Evolutionary conservation across 2,797 vertebrate species (phyloP), one percentile per base, ranked within the genome.

Genomic region (Lacerta viridis): DNA sequence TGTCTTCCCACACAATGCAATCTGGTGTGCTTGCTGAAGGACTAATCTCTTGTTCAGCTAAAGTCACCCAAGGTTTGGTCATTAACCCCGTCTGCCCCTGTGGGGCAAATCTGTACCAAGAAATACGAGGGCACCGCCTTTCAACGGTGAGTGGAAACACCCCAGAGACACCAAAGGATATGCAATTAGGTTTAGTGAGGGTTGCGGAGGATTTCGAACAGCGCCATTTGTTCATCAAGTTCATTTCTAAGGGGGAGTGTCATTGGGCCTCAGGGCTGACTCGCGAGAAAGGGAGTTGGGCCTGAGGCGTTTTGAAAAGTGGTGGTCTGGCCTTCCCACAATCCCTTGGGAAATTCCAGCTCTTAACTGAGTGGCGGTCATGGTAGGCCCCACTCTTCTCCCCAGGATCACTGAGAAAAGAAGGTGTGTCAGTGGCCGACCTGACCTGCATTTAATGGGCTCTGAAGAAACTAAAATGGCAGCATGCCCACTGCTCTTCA

Each of bases 11-110:
- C 69, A 20, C 41, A 64, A 20, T 41, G 64, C 90, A 92, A 83
- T 88, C 80, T 50, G 85, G 13, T 89, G 20, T 78, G 18, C n/a
- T 87, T 86, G 68, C 55, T 80, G 78, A 36, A 66, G n/a, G 91
- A 75, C 46, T 41, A 6, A 10, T 81, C 75, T 86, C 17, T 0
- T 55, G 41, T 80, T 74, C 79, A 83, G 59, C n/a, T 85, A 80
- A 78, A 9, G 0, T n/a, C 7, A 87, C 2, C n/a, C 23, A 66
- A 27, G 23, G 23, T 75, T 43, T 75, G 43, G 50, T 61, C 25
- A 7, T 29, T 76, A 41, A 39, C 17, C 68, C 36, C 4, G 43
- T 13, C 17, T 82, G n/a, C 64, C 46, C 23, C 55, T 3, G 3
- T 39, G 78, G 83, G 64, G 64, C 66, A 77, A 82, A 64, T 15